Evolutionary conservation across 1,140 invertebrate species (phyloP).

Genomic region (Capitella teleta): DNA sequence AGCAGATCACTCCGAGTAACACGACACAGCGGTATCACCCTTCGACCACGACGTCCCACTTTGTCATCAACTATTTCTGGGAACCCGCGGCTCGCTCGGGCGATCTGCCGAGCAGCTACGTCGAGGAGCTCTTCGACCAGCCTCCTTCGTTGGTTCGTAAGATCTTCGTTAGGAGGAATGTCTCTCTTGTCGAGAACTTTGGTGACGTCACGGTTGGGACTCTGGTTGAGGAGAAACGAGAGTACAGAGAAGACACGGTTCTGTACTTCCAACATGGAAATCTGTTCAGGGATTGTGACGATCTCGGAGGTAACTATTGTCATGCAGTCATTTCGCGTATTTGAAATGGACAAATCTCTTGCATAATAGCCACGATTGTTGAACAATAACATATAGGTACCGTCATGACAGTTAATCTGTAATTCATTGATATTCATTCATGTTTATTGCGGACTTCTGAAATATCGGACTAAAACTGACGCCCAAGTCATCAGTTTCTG

Average conservation of each 20-base stretch:
- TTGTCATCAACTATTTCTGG: constrained; percentile 15
- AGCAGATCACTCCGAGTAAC: constrained; percentile 12
- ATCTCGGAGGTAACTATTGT: constrained; percentile 24
- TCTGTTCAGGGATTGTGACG: constrained; percentile 23
- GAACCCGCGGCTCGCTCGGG: constrained; percentile 1
- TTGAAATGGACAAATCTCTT: too few species aligned
- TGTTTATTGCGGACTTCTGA: too few species aligned
- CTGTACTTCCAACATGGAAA: constrained; percentile 23
- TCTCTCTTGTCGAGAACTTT: too few species aligned
- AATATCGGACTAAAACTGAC: too few species aligned
- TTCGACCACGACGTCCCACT: constrained; percentile 17
- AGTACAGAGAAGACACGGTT: constrained; percentile 7
- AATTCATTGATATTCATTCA: too few species aligned
- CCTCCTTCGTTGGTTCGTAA: constrained; percentile 16
- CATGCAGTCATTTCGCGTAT: too few species aligned
- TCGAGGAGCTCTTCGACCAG: constrained; percentile 16
- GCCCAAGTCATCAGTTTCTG: too few species aligned
- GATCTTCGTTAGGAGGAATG: constrained; percentile 10
- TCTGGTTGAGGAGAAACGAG: constrained; percentile 6
- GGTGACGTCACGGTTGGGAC: too few species aligned
- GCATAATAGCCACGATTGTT: too few species aligned
- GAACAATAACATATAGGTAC: too few species aligned
- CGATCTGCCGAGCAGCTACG: constrained; percentile 4
- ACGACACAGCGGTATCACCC: constrained; percentile 14
- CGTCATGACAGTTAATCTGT: too few species aligned